These are phyloP conservation scores for Drosophila siamana DNA, from an alignment of 2,888 invertebrate genomes.

Conservation along the genomic window DNA sequence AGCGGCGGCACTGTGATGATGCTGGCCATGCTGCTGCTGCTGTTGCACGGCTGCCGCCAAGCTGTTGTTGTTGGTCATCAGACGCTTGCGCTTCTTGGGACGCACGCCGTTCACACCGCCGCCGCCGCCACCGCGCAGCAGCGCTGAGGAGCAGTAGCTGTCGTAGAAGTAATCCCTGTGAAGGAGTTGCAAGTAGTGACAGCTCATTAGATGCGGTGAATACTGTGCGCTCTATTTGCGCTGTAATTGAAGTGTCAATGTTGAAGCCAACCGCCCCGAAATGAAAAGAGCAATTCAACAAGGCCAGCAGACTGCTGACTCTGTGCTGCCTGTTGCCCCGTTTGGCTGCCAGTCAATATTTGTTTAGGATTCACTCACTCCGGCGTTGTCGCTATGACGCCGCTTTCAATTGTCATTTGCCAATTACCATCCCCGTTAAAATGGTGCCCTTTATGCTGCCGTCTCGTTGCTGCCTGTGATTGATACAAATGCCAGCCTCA, in stretches of 20 bases:
- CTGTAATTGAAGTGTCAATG: slow-evolving; percentile 72
- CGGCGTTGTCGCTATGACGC: slow-evolving; percentile 18
- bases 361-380: slow-evolving; percentile 60
- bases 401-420: slow-evolving; percentile 71
- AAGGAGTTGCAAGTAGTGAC: slow-evolving; percentile 16
- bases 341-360: slow-evolving; percentile 60
- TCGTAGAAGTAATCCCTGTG: slow-evolving; percentile 88
- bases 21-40: slow-evolving; percentile 78
- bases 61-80: slow-evolving; percentile 84
- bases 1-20: slow-evolving; percentile 78
- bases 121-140: slow-evolving; percentile 76
- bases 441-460: background rate
- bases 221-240: slow-evolving; percentile 22
- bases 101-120: slow-evolving; percentile 77
- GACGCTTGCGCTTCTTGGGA: slow-evolving; percentile 85
- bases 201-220: slow-evolving; percentile 53
- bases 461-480: slow-evolving; percentile 61
- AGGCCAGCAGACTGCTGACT: slow-evolving; percentile 25
- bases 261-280: background rate
- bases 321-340: slow-evolving; percentile 18
- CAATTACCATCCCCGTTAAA: slow-evolving; percentile 52
- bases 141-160: slow-evolving; percentile 85
- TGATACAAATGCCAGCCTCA: slow-evolving; percentile 66
- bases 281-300: slow-evolving; percentile 13
- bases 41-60: slow-evolving; percentile 80